Base-by-base conservation (phyloP, 2,888 invertebrate species). In the Linnaemya tessellans region DNA sequence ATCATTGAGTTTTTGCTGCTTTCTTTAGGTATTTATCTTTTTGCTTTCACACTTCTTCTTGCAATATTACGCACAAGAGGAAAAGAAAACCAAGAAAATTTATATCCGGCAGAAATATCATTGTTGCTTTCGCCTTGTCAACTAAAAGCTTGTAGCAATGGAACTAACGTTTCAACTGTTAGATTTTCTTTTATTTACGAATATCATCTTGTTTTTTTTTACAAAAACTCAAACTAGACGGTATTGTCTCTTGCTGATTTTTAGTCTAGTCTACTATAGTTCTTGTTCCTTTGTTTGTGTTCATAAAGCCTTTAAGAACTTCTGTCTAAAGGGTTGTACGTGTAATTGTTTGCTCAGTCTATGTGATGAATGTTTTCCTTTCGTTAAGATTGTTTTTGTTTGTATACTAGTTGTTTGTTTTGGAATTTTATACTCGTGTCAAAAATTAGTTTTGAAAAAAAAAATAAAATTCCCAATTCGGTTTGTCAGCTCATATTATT, bases 401-500 rank as follows among this genome's bases (percentile, higher is more conserved):
- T 65, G 56, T 54, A 70, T 46, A 11, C 5, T 38, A 49, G 20
- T 22, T 80, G 30, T 80, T 74, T 67, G 74, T 80, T 74, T 67
- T 73, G 41, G 30, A 18, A 38, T 46, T 18, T 20, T 58, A 43
- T 25, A 67, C 43, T 51, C 65, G 46, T 67, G 58, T 49, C 60
- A 49, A 74, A 65, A 41, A 35, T 67, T 51, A n/a, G 1, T 20
- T 41, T 60, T 41, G 22, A 80, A 67, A 74, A 20, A 65, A 38
- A 30, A 30, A 30, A 30, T n/a, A 30, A 30, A 5, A 49, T 73
- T 38, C 60, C 25, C 51, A 18, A 56, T 73, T 65, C 43, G 80
- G 74, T 80, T 74, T 80, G 43, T 80, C 74, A 74, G 49, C 67
- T 80, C 80, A 74, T 74, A 74, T 80, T 74, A 67, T 74, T 74